phyloP scores from a whole-genome alignment of 2,113 vertebrate species.

The Mormyrus lacerda region DNA sequence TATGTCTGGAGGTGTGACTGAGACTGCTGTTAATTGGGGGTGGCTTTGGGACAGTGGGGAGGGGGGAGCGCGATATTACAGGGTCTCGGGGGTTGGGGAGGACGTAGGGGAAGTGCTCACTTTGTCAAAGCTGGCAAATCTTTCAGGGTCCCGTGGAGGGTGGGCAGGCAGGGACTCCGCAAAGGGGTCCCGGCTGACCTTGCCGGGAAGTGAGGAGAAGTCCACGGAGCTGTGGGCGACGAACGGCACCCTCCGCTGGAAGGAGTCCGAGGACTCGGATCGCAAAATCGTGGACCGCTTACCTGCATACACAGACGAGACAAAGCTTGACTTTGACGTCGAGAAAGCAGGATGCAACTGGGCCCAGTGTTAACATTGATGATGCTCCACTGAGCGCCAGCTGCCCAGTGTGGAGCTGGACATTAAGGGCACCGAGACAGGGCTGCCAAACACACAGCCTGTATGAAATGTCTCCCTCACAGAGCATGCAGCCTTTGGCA shows the following conservation, averaged over 20 bases:
- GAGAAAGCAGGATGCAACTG: constrained; percentile 29
- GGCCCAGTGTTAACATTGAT: not conserved
- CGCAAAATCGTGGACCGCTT: constrained; percentile 78
- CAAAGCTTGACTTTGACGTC: constrained; percentile 16
- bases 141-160: constrained; percentile 74
- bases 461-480: not conserved
- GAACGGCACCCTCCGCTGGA: constrained; percentile 82
- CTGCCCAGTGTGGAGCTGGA: constrained; percentile 32
- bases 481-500: not conserved
- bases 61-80: constrained; percentile 38
- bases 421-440: constrained; percentile 19
- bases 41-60: constrained; percentile 23
- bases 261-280: constrained; percentile 86
- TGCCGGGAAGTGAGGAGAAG: constrained; percentile 80
- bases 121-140: constrained; percentile 97
- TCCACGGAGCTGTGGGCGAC: constrained; percentile 72
- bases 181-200: constrained; percentile 84
- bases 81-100: constrained; percentile 51
- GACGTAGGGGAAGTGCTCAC: constrained; percentile 77
- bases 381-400: not conserved
- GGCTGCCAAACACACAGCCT: not conserved
- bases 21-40: constrained; percentile 29
- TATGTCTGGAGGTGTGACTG: constrained; percentile 46
- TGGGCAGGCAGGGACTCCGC: constrained; percentile 76
- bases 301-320: constrained; percentile 60